A percentile compares a stretch with the other conserved stretches of the same genome.
Evolutionary conservation across 2,888 invertebrate genomes (phyloP).

Genomic region (Apamea anceps): DNA sequence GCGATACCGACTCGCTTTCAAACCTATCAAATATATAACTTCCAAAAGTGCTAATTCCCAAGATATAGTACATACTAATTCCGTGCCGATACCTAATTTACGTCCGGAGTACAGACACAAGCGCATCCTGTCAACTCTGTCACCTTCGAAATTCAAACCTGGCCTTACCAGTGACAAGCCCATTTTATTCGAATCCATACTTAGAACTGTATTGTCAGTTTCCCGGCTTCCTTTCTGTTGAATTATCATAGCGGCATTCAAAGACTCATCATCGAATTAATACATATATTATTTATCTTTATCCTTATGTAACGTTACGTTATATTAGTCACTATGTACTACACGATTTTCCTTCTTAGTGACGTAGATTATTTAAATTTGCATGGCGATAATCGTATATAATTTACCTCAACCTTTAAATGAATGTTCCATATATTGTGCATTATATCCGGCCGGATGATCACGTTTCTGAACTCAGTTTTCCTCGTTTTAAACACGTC

Average conservation of each 20-base stretch:
- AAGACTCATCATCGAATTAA: constrained; percentile 27
- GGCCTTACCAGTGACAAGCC: neutral
- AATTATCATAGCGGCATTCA: constrained; percentile 22
- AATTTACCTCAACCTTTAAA: constrained; percentile 9
- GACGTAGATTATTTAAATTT: constrained; percentile 25
- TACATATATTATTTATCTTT: constrained; percentile 1
- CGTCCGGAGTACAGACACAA: no score
- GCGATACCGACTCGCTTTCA: neutral
- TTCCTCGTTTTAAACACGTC: neutral
- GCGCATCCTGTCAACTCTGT: neutral
- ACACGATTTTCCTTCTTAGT: constrained; percentile 29
- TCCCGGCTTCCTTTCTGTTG: constrained; percentile 36
- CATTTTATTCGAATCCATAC: neutral
- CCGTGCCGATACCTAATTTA: neutral
- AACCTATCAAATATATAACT: neutral
- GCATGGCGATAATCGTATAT: constrained; percentile 9
- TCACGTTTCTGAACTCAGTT: constrained; percentile 11
- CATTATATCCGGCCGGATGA: neutral
- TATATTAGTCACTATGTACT: constrained; percentile 15
- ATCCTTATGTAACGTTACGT: constrained; percentile 41
- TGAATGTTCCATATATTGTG: neutral
- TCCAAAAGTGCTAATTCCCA: no score
- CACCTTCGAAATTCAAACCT: constrained; percentile 22
- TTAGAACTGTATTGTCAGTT: neutral
- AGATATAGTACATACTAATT: neutral